Conservation (phyloP, 2,113 vertebrate species). For the Etheostoma cragini region DNA sequence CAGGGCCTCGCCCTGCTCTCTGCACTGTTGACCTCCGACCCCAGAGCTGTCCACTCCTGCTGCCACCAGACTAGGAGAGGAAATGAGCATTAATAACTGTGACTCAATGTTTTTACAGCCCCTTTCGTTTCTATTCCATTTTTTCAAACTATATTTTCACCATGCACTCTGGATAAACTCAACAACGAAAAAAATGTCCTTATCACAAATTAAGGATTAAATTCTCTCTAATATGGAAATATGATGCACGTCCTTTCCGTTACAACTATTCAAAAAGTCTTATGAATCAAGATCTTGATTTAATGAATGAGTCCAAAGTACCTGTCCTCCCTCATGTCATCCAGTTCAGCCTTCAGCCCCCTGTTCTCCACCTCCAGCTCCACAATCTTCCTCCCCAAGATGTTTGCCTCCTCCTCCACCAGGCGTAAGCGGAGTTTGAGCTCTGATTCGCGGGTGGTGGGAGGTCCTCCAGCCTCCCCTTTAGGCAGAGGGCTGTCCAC, state of each 20-base stretch:
- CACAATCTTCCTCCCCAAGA: conserved; percentile 97
- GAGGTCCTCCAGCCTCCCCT: conserved; percentile 96
- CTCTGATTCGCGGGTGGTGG: conserved; percentile 97
- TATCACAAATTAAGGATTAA: neutral
- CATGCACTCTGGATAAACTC: neutral
- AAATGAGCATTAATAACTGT: neutral
- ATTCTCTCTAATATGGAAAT: neutral
- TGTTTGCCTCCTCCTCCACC: conserved; percentile 99
- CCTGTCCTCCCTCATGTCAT: conserved; percentile 96
- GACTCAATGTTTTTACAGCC: neutral
- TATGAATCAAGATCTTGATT: neutral
- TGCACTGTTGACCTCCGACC: conserved; percentile 77
- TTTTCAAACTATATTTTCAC: neutral
- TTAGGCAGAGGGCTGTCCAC: conserved; percentile 98
- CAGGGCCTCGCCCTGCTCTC: conserved; percentile 93
- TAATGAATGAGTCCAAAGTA: conserved; percentile 55
- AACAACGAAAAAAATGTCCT: neutral
- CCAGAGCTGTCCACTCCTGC: conserved; percentile 71
- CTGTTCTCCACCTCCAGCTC: conserved; percentile 98
- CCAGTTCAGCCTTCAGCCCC: conserved; percentile 96
- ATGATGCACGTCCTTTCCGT: neutral
- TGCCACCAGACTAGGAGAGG: conserved; percentile 67
- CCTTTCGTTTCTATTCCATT: neutral
- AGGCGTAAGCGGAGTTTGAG: conserved; percentile 95
- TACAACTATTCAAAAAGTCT: neutral